Percentiles rank a stretch among this genome's conserved stretches.
Evolutionary conservation across 2,113 vertebrate species (phyloP).

Genomic region (Pristiophorus japonicus): DNA sequence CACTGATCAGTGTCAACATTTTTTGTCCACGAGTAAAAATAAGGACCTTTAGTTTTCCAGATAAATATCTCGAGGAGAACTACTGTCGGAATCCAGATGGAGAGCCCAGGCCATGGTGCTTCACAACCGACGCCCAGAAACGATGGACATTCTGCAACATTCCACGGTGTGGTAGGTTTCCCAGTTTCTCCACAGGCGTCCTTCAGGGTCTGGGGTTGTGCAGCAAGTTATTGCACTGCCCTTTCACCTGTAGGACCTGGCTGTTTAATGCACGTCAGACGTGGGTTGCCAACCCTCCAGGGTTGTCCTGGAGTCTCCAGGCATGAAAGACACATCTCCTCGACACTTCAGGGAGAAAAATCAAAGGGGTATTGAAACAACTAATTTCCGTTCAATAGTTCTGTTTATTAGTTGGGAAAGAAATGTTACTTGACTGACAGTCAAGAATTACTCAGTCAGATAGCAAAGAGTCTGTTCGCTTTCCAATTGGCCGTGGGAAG

Average conservation of each 20-base stretch:
- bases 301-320: too few species aligned
- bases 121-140: constrained; percentile 65
- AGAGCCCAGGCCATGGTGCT: constrained; percentile 84
- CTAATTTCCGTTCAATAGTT: too few species aligned
- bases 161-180: constrained; percentile 72
- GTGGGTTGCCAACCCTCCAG: too few species aligned
- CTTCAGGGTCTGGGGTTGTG: not conserved
- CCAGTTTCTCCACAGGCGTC: not conserved
- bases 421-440: too few species aligned
- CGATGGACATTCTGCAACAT: constrained; percentile 86
- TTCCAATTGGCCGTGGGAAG: too few species aligned
- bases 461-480: too few species aligned
- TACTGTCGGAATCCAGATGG: constrained; percentile 92
- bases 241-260: not conserved
- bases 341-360: too few species aligned
- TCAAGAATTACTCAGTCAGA: too few species aligned
- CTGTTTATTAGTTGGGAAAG: too few species aligned
- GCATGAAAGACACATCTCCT: too few species aligned
- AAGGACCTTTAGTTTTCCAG: constrained; percentile 65
- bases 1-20: not conserved
- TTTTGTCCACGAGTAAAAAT: not conserved
- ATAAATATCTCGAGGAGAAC: constrained; percentile 77
- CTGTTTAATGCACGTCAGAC: not conserved
- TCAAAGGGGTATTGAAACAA: too few species aligned
- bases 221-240: not conserved